A percentile compares a stretch with the other conserved stretches of the same genome.
phyloP scores from a whole-genome alignment of 2,888 invertebrate species.

The Scaptomyza polygonia region DNA sequence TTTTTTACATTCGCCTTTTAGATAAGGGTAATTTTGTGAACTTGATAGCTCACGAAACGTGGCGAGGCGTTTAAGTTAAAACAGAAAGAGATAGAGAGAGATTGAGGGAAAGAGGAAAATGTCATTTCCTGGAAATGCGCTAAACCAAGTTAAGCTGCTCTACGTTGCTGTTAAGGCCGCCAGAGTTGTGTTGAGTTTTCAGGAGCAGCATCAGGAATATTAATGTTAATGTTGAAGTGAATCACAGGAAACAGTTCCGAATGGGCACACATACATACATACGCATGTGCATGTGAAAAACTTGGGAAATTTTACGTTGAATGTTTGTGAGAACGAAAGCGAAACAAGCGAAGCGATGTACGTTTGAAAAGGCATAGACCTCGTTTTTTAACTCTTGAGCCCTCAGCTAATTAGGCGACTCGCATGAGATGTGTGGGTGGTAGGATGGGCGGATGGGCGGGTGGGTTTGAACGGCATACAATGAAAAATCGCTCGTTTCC shows the following conservation, averaged over 20 bases:
- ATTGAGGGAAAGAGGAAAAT: constrained; percentile 57
- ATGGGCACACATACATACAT: constrained; percentile 13
- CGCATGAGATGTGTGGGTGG: constrained; percentile 48
- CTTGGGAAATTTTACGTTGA: constrained; percentile 47
- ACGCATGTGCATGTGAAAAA: constrained; percentile 36
- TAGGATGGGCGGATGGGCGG: constrained; percentile 7
- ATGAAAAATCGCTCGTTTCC: constrained; percentile 75
- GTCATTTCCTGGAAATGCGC: constrained; percentile 71
- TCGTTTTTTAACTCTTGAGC: constrained; percentile 12
- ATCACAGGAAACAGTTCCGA: constrained; percentile 53
- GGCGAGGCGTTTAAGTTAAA: constrained; percentile 2
- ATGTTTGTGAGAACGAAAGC: constrained; percentile 56
- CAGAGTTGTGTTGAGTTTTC: constrained; percentile 25
- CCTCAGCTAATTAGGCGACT: constrained; percentile 68
- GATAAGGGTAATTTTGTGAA: background rate
- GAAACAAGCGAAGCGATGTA: constrained; percentile 37
- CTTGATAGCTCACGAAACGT: constrained; percentile 7
- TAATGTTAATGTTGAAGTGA: constrained; percentile 20
- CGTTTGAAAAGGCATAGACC: constrained; percentile 11
- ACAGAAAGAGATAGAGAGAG: background rate
- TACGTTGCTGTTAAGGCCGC: constrained; percentile 8
- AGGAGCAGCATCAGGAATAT: constrained; percentile 35
- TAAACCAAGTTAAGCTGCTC: constrained; percentile 23
- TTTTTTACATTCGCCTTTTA: background rate
- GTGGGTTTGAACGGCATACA: constrained; percentile 37